Evolutionary conservation across 1,140 invertebrate genomes (phyloP).

Genomic region (Ephestia elutella): DNA sequence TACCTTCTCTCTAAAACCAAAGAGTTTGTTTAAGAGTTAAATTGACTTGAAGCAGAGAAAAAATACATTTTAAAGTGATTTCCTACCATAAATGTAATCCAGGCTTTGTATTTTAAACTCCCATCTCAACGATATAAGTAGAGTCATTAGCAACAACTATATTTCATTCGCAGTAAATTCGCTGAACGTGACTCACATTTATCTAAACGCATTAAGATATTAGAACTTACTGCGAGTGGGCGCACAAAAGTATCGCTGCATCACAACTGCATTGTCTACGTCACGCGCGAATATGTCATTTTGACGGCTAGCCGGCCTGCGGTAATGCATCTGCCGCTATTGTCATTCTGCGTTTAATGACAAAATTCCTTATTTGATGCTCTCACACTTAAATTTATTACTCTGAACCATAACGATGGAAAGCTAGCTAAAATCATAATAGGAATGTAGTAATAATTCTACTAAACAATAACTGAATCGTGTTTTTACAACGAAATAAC

Average conservation of each 20-base stretch:
- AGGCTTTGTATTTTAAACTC: background rate
- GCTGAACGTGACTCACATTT: constrained; percentile 41
- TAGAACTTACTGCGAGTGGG: constrained; percentile 23
- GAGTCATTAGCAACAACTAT: background rate
- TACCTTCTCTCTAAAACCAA: too few relatives aligned
- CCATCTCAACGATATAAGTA: background rate
- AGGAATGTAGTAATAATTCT: too few relatives aligned
- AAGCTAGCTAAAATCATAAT: too few relatives aligned
- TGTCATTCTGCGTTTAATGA: background rate
- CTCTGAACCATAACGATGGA: too few relatives aligned
- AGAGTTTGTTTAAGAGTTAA: too few relatives aligned
- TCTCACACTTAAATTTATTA: background rate
- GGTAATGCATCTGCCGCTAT: background rate
- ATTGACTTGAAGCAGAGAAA: too few relatives aligned
- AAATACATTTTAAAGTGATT: too few relatives aligned
- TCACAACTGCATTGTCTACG: constrained; percentile 44
- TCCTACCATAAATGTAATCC: too few relatives aligned
- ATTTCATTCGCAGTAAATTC: constrained; percentile 18
- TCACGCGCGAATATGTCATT: constrained; percentile 41
- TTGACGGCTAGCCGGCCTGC: background rate
- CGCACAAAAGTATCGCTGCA: constrained; percentile 2
- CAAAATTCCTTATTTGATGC: background rate
- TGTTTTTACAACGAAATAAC: too few relatives aligned
- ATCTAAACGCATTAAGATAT: constrained; percentile 36
- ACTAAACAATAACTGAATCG: too few relatives aligned